Base-by-base conservation (phyloP, 2,113 vertebrate genomes). In the Miniopterus natalensis region DNA sequence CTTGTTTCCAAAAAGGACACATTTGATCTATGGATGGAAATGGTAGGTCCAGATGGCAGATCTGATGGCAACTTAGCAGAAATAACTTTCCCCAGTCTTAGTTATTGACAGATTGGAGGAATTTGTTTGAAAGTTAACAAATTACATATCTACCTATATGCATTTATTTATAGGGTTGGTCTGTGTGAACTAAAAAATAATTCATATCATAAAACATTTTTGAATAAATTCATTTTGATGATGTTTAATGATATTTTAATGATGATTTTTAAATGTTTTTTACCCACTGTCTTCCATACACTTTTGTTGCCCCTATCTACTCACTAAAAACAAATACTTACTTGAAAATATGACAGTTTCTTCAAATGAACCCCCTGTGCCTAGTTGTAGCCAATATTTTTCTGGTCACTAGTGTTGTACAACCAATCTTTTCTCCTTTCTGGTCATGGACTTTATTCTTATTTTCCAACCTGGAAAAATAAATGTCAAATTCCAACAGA, bases 211-310 rank as follows among this genome's bases (percentile, higher is more conserved):
- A 68, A 63, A 91, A 95, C 81, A 2, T n/a, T 89, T 84, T 91
- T 71, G 74, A 94, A 96, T 96, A 86, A 93, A 95, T 92, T 66
- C 9, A 85, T 96, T 92, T 97, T 84, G 90, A 88, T 88, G 59
- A 84, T 94, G 29, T 81, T 90, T 97, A 96, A 95, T 93, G 71
- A 79, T 81, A 90, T 93, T 94, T 96, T 90, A 94, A 96, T 95
- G 53, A 77, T 88, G 42, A 75, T 53, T 96, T 89, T 49, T 61
- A 21, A 83, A 81, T 63, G 59, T 88, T 92, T 31, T 88, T 96
- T 88, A 84, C 65, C 49, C 42, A 84, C 12, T 47, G 8, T 81
- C 21, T 91, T 92, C 45, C 36, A 70, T 70, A 92, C 8, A 74
- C 42, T 88, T 90, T 75, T 31, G 4, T 23, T 53, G 55, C 68